Evolutionary conservation across 2,888 invertebrate genomes (phyloP).

Genomic region (Xanthia icteritia): DNA sequence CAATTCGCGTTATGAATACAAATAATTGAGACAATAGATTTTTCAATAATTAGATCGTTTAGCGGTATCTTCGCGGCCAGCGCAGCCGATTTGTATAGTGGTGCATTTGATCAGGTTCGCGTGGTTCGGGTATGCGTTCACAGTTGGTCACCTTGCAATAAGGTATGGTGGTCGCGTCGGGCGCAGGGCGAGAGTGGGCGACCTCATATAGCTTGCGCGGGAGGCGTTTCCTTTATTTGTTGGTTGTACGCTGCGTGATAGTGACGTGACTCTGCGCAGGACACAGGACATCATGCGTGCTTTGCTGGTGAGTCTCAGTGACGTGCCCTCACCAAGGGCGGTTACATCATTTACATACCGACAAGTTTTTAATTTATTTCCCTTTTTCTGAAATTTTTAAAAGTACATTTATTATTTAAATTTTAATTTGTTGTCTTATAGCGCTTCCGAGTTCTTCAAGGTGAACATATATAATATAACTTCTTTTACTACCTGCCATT

Average conservation of each 20-base stretch:
- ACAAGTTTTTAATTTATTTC: slow-evolving; percentile 48
- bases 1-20: slow-evolving; percentile 70
- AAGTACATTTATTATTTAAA: slow-evolving; percentile 37
- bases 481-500: slow-evolving; percentile 11
- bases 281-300: slow-evolving; percentile 86
- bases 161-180: slow-evolving; percentile 88
- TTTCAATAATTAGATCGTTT: slow-evolving; percentile 83
- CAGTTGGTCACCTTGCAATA: slow-evolving; percentile 88
- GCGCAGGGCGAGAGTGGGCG: slow-evolving; percentile 89
- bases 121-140: slow-evolving; percentile 74
- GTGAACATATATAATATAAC: slow-evolving; percentile 40
- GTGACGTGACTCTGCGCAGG: slow-evolving; percentile 82
- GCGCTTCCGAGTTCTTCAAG: slow-evolving; percentile 57
- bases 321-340: slow-evolving; percentile 72
- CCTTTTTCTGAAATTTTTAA: slow-evolving; percentile 38
- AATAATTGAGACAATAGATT: slow-evolving; percentile 76
- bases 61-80: slow-evolving; percentile 84
- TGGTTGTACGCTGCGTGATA: slow-evolving; percentile 85
- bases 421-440: slow-evolving; percentile 4
- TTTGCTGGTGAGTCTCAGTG: slow-evolving; percentile 85
- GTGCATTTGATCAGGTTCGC: slow-evolving; percentile 74
- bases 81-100: slow-evolving; percentile 81
- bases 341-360: slow-evolving; percentile 69
- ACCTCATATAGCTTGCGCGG: slow-evolving; percentile 89
- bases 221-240: slow-evolving; percentile 89